Evolutionary conservation across 2,888 invertebrate species (phyloP).

Genomic region (Stenolophus ochropezus): DNA sequence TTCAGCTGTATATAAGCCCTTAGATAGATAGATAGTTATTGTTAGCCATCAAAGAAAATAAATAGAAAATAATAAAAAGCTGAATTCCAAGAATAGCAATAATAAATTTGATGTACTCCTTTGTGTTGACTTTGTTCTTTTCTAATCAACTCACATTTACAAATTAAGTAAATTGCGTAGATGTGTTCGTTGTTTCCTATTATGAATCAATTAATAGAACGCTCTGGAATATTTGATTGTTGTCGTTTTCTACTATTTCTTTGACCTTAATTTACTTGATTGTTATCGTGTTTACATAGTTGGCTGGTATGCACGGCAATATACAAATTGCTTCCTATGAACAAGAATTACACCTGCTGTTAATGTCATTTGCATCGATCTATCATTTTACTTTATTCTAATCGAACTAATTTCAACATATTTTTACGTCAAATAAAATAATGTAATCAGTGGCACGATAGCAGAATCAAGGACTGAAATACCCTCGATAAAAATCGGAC

Average conservation of each 20-base stretch:
- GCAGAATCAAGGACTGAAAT: too few relatives aligned
- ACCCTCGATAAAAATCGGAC: too few relatives aligned
- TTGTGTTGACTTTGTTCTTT: neutral
- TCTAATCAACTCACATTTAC: constrained; percentile 15
- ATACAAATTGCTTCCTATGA: constrained; percentile 42
- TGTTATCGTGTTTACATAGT: constrained; percentile 32
- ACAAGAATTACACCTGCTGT: constrained; percentile 14
- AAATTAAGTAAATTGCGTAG: constrained; percentile 24
- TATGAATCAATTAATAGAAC: constrained; percentile 35
- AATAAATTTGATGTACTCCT: neutral
- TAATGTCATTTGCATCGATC: constrained; percentile 29
- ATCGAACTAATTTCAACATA: too few relatives aligned
- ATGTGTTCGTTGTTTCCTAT: neutral
- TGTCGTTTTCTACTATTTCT: constrained; percentile 31
- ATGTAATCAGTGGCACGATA: too few relatives aligned
- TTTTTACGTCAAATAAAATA: too few relatives aligned
- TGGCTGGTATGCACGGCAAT: constrained; percentile 15
- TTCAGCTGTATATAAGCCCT: too few relatives aligned
- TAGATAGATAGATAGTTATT: too few relatives aligned
- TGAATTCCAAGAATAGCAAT: neutral
- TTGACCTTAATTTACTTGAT: constrained; percentile 35
- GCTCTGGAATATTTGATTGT: constrained; percentile 33
- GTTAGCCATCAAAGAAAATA: too few relatives aligned
- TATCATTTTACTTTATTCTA: neutral
- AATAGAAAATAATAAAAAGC: too few relatives aligned